These are phyloP conservation scores for Drosophila paulistorum DNA, from an alignment of 1,140 invertebrate genomes.

Conservation along the genomic window DNA sequence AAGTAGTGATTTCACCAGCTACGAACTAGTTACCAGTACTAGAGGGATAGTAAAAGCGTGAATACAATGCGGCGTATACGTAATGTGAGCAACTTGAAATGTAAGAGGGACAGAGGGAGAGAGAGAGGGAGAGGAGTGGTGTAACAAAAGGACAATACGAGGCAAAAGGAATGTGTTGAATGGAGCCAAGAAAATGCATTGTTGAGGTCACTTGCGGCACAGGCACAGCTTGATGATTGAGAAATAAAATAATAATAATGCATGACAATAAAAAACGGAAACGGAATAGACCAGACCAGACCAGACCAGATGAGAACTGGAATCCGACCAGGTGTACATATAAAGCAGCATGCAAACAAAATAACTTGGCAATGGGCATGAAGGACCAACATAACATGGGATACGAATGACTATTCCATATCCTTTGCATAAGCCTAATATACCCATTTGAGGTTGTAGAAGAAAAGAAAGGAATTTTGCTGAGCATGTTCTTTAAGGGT, in stretches of 20 bases:
- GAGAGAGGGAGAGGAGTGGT: neutral
- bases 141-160: slow-evolving; percentile 5
- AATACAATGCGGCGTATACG: slow-evolving; percentile 62
- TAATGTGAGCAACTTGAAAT: slow-evolving; percentile 36
- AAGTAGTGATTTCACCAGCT: too few species aligned
- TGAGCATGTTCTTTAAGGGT: slow-evolving; percentile 40
- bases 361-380: neutral
- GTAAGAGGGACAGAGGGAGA: too few species aligned
- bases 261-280: slow-evolving; percentile 10
- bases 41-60: slow-evolving; percentile 19
- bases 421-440: neutral
- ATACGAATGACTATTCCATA: too few species aligned
- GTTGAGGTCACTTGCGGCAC: slow-evolving; percentile 16
- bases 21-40: too few species aligned
- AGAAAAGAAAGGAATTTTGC: slow-evolving; percentile 37
- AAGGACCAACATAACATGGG: neutral
- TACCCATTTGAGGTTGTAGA: neutral
- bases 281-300: neutral
- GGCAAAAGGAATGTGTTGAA: slow-evolving; percentile 13
- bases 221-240: slow-evolving; percentile 16
- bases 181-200: neutral
- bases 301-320: neutral
- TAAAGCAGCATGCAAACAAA: neutral
- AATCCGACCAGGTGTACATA: neutral
- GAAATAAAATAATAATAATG: slow-evolving; percentile 42